phyloP scores from a whole-genome alignment of 2,888 invertebrate genomes.

The Epicampocera succincta region DNA sequence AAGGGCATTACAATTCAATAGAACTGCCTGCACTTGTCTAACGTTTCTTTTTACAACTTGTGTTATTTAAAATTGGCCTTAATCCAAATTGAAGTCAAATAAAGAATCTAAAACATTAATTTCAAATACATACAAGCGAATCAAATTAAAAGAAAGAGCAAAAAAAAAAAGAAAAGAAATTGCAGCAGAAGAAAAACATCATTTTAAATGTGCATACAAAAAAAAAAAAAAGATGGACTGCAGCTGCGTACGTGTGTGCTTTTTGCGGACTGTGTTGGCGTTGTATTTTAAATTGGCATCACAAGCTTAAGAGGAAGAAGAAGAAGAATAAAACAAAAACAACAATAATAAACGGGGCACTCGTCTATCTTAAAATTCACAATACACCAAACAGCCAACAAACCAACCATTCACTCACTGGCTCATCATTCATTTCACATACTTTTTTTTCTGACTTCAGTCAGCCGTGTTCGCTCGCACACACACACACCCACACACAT shows the following conservation, averaged over 20 bases:
- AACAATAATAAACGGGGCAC: conserved; percentile 22
- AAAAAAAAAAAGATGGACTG: conserved; percentile 19
- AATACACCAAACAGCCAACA: conserved; percentile 52
- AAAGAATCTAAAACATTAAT: conserved; percentile 51
- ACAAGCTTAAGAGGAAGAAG: conserved; percentile 14
- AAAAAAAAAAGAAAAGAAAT: no score
- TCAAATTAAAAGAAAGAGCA: conserved; percentile 25
- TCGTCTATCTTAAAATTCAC: conserved; percentile 43
- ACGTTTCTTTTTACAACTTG: conserved; percentile 48
- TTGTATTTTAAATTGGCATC: conserved; percentile 54
- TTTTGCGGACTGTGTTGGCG: conserved; percentile 45
- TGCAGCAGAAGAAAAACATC: conserved; percentile 15
- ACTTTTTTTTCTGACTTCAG: background rate
- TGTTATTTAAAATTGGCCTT: conserved; percentile 57
- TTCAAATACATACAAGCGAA: conserved; percentile 46
- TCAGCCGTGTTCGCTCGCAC: background rate
- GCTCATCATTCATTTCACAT: conserved; percentile 29
- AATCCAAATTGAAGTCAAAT: conserved; percentile 44
- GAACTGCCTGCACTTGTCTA: conserved; percentile 49
- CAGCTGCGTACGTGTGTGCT: conserved; percentile 28
- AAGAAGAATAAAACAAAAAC: conserved; percentile 18
- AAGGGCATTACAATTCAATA: conserved; percentile 39
- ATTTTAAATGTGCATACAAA: conserved; percentile 3
- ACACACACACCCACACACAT: conserved; percentile 9
- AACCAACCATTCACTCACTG: conserved; percentile 10